Conservation (phyloP, 2,113 vertebrate genomes). For the Ascaphus truei region DNA sequence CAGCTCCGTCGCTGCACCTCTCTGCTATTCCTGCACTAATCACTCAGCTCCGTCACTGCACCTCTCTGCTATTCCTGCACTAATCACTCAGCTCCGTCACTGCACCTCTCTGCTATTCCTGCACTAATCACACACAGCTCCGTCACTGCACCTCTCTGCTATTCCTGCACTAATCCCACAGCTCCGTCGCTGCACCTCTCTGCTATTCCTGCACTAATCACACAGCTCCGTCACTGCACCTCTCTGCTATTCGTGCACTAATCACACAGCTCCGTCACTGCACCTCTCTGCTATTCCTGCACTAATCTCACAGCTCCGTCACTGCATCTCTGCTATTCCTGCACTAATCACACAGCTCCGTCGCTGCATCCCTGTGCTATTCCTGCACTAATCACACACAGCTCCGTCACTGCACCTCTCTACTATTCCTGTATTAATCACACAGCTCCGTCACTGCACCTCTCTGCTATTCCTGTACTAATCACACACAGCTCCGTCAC, state of each 20-base stretch:
- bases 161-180: not conserved
- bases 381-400: not conserved
- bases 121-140: not conserved
- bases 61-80: not conserved
- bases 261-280: not conserved
- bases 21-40: not conserved
- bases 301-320: not conserved
- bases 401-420: not conserved
- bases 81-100: not conserved
- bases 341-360: not conserved
- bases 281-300: not conserved
- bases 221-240: not conserved
- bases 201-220: not conserved
- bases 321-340: not conserved
- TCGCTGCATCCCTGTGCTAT: not conserved
- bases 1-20: not conserved
- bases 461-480: not conserved
- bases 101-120: not conserved
- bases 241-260: not conserved
- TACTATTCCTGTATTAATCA: not conserved
- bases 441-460: not conserved
- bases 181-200: not conserved
- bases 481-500: not conserved
- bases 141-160: not conserved
- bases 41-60: not conserved